phyloP scores from a whole-genome alignment of 2,797 vertebrate species.

The Spheniscus humboldti region DNA sequence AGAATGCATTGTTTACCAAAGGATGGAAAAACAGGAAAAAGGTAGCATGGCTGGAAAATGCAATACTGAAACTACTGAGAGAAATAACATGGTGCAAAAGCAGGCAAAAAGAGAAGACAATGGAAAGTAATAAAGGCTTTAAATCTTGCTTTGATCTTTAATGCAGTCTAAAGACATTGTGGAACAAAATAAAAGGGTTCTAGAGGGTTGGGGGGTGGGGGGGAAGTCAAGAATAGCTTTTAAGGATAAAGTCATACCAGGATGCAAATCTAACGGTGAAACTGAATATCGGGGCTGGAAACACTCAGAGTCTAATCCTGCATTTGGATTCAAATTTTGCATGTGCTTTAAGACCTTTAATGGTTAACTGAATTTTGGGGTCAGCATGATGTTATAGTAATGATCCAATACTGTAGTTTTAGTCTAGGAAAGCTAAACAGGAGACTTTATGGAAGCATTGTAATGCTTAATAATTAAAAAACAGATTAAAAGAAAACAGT shows the following conservation, averaged over 20 bases:
- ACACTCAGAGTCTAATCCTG: background rate
- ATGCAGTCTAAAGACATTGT: background rate
- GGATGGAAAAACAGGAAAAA: background rate
- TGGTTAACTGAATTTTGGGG: background rate
- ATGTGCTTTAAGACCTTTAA: background rate
- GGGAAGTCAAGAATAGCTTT: background rate
- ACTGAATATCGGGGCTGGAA: background rate
- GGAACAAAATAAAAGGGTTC: slow-evolving; percentile 55
- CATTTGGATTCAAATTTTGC: background rate
- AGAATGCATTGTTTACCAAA: background rate
- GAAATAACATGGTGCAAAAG: background rate
- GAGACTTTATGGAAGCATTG: background rate
- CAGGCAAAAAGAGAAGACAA: slow-evolving; percentile 38
- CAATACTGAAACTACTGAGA: background rate
- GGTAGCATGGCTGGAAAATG: background rate
- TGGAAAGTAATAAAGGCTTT: slow-evolving; percentile 57
- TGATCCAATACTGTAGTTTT: background rate
- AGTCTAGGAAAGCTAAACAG: background rate
- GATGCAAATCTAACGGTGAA: slow-evolving; percentile 10
- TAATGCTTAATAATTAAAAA: background rate
- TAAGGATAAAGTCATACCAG: background rate
- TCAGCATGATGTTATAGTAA: background rate
- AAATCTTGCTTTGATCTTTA: slow-evolving; percentile 59
- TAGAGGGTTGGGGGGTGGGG: background rate
- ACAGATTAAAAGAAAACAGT: background rate